Evolutionary conservation across 2,113 vertebrate species (phyloP), one percentile per base, ranked within the genome.

Genomic region (Semicossyphus pulcher): DNA sequence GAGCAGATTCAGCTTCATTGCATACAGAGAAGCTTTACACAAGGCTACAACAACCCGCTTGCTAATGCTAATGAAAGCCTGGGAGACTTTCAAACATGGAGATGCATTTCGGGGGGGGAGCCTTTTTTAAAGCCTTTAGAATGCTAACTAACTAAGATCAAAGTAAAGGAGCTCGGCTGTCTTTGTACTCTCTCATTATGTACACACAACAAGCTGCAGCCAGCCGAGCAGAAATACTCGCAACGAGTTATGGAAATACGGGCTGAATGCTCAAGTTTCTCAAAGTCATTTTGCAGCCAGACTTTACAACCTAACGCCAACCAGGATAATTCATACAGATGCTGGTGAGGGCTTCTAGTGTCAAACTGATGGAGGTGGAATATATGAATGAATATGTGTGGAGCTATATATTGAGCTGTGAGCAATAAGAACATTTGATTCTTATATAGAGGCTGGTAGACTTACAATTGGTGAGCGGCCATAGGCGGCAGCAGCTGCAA

Each of bases 381-480:
- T 72, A 60, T 36, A 34, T 67, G 48, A 60, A 67, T 62, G 15
- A 37, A 20, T n/a, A 18, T 8, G 11, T 20, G 11, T 21, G 9
- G 39, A 4, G 21, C 45, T 14, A 10, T 58, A 45, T 11, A 53
- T 59, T 64, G 39, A 48, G 25, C 26, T 16, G 21, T 48, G 26
- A 32, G 48, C 31, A 12, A 47, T 26, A 54, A 71, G 49, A 23
- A 3, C 31, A 11, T 44, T 44, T 16, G 12, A 42, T 45, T 48
- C 3, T 59, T 34, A 20, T 3, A 51, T 4, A 37, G 9, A 70
- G 29, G 8, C 5, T 29, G 15, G 44, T 51, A 39, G 90, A 89
- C 86, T 97, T 93, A 98, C 97, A 94, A 99, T 98, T 62, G 96
- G 95, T 0, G 96, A 94, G 56, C 97, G 96, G 78, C 97, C 95